These are phyloP conservation scores for Clostera curtula DNA, from an alignment of 2,888 invertebrate species.

Conservation along the genomic window DNA sequence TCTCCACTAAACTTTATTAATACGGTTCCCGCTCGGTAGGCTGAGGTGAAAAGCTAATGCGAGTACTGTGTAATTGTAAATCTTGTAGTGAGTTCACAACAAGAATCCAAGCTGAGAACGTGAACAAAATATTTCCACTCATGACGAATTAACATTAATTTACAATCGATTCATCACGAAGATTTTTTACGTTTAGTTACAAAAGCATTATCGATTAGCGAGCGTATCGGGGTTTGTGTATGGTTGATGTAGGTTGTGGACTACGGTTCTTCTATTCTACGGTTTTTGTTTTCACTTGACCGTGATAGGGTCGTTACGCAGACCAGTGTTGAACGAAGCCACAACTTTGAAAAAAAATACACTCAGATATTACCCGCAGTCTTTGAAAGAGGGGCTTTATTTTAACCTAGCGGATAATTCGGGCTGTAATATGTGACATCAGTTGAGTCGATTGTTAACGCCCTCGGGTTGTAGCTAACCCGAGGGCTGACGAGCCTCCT, in stretches of 20 bases:
- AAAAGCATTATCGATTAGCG: slow-evolving; percentile 47
- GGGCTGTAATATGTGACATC: no score
- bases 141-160: slow-evolving; percentile 53
- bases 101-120: slow-evolving; percentile 9
- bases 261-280: slow-evolving; percentile 28
- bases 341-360: no score
- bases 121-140: slow-evolving; percentile 29
- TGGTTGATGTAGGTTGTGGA: slow-evolving; percentile 56
- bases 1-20: no score
- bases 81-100: neutral
- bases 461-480: no score
- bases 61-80: slow-evolving; percentile 1
- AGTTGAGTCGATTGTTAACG: no score
- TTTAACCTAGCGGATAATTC: no score
- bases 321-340: no score
- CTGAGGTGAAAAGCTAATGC: no score
- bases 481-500: no score
- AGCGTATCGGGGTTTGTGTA: slow-evolving; percentile 28
- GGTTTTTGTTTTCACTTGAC: slow-evolving; percentile 37
- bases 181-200: slow-evolving; percentile 46
- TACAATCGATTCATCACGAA: slow-evolving; percentile 52
- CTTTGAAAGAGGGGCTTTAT: no score
- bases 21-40: no score
- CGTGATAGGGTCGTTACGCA: slow-evolving; percentile 25
- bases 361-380: no score